Conservation (phyloP, 2,888 invertebrate genomes). For the Xylophagus ater region DNA sequence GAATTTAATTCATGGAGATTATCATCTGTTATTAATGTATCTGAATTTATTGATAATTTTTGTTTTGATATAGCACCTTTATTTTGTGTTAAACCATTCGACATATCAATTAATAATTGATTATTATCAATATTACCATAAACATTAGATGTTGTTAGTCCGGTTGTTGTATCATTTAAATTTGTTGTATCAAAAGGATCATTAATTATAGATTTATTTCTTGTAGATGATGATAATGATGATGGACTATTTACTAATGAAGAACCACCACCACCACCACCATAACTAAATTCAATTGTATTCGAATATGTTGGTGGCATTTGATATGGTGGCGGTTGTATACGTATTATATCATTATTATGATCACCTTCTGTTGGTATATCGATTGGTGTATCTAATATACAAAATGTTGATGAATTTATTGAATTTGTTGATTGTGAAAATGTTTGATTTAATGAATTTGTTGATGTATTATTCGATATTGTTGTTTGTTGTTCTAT, state of each 20-base stretch:
- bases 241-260: no score
- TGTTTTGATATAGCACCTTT: slow-evolving; percentile 17
- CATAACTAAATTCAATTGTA: slow-evolving; percentile 35
- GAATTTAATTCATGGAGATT: not conserved
- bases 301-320: slow-evolving; percentile 47
- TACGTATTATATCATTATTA: slow-evolving; percentile 3
- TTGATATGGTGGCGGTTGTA: slow-evolving; percentile 43
- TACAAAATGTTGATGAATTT: slow-evolving; percentile 42
- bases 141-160: not conserved
- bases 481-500: slow-evolving; percentile 1
- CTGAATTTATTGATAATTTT: slow-evolving; percentile 6
- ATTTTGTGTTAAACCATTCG: slow-evolving; percentile 10
- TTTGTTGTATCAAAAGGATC: slow-evolving; percentile 60
- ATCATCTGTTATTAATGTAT: no score
- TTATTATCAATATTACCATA: slow-evolving; percentile 10
- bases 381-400: slow-evolving; percentile 65
- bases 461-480: no score
- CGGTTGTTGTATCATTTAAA: not conserved
- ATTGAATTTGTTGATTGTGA: slow-evolving; percentile 29
- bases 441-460: slow-evolving; percentile 10
- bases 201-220: slow-evolving; percentile 20
- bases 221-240: no score
- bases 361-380: slow-evolving; percentile 41
- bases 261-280: no score
- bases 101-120: slow-evolving; percentile 9